Percentiles rank a stretch among this genome's conserved stretches.
phyloP scores from a whole-genome alignment of 2,113 vertebrate genomes.

The Gorsachius goisagi region DNA sequence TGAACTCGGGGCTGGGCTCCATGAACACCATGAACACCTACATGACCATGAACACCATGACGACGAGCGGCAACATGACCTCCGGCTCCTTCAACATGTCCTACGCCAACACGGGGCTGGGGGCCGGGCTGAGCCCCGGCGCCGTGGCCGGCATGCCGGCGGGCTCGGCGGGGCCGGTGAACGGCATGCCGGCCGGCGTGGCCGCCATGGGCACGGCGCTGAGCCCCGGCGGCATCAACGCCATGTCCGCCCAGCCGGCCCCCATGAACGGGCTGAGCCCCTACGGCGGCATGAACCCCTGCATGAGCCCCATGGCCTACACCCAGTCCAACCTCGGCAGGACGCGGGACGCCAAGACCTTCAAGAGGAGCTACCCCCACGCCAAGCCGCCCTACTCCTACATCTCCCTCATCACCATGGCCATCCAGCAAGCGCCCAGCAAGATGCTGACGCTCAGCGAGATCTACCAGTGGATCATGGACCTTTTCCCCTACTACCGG shows the following conservation, averaged over 20 bases:
- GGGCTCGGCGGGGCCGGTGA: conserved; percentile 80
- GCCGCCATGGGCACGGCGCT: conserved; percentile 87
- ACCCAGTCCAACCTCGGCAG: conserved; percentile 80
- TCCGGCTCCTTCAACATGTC: conserved; percentile 95
- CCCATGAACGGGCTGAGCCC: conserved; percentile 88
- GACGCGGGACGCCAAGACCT: conserved; percentile 88
- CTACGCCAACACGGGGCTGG: conserved; percentile 89
- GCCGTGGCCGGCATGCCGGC: conserved; percentile 80
- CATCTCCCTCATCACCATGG: conserved; percentile 99
- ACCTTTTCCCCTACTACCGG: conserved; percentile 95
- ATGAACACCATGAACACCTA: conserved; percentile 95
- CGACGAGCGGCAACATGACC: conserved; percentile 87
- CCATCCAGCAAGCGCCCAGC: conserved; percentile 94
- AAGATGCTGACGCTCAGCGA: conserved; percentile 98
- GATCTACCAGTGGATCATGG: conserved; percentile 99
- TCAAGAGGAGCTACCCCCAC: conserved; percentile 94
- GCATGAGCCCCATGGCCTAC: conserved; percentile 92
- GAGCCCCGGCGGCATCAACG: conserved; percentile 85
- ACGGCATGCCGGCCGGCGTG: conserved; percentile 81
- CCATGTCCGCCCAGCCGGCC: conserved; percentile 86
- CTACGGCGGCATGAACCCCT: conserved; percentile 89
- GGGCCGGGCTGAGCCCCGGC: conserved; percentile 84
- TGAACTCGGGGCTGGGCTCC: conserved; percentile 86
- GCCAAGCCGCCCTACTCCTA: conserved; percentile 98
- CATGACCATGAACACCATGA: conserved; percentile 90